A percentile compares a stretch with the other conserved stretches of the same genome.
These are phyloP conservation scores for Peromyscus attwateri DNA, from an alignment of 2,797 vertebrate species.

Conservation along the genomic window DNA sequence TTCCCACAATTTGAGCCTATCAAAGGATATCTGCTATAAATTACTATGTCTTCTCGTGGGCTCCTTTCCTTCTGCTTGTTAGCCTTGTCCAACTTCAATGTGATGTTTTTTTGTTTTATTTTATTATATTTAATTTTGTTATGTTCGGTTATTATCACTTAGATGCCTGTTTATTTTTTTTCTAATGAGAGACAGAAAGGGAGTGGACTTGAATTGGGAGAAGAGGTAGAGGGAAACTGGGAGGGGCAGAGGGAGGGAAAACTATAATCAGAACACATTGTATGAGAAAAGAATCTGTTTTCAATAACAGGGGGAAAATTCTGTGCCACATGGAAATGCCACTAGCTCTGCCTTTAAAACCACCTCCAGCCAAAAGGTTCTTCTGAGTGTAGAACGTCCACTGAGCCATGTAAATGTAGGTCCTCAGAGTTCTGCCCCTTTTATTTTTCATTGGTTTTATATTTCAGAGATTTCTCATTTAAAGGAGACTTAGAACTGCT, in stretches of 20 bases:
- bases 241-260: background rate
- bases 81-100: background rate
- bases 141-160: background rate
- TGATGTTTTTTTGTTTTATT: background rate
- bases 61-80: background rate
- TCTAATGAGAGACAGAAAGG: background rate
- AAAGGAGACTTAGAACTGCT: background rate
- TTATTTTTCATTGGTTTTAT: background rate
- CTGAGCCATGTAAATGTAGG: background rate
- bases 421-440: background rate
- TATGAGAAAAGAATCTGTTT: background rate
- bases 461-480: background rate
- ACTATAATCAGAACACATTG: background rate
- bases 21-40: background rate
- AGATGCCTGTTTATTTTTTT: no score
- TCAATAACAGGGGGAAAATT: background rate
- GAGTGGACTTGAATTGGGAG: background rate
- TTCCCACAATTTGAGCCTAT: background rate
- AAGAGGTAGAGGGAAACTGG: background rate
- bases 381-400: background rate
- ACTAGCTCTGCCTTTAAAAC: background rate
- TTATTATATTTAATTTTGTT: background rate
- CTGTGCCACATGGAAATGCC: background rate
- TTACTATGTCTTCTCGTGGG: background rate
- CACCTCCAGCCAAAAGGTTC: background rate